Evolutionary conservation across 2,113 vertebrate species (phyloP), one percentile per base, ranked within the genome.

Genomic region (Podocnemis expansa): DNA sequence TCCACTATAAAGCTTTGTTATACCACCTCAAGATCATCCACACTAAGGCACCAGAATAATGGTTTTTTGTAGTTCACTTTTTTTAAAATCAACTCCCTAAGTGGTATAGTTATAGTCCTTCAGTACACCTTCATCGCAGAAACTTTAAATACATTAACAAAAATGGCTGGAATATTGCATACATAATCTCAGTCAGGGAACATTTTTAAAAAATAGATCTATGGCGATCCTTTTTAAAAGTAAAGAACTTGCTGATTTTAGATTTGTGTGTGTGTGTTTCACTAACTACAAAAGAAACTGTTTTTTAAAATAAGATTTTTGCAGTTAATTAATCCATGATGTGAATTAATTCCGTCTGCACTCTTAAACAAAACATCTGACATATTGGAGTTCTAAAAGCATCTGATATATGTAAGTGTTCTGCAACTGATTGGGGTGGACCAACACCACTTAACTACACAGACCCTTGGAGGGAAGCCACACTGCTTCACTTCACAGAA

Each of bases 251-350:
- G 21, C 31, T 84, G 4, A 43, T 92, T 94, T 92, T 78, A 89
- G 79, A 89, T 56, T 43, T 47, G n/a, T 27, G 45, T 87, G 58
- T n/a, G 78, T 49, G 25, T 82, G 89, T 25, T 49, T 13, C 85
- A 13, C 11, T 51, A 31, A n/a, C 85, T 96, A 94, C 75, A 89
- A 97, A 93, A 80, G 29, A 9, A 91, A 86, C n/a, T 60, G 58
- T 83, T 67, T 82, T 94, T 91, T 85, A 84, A 63, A 96, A 93
- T 93, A 27, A 51, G 82, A 90, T 89, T 94, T 52, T 96, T 94
- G 91, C 73, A 93, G 56, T 34, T 93, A 60, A 94, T 90, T 94
- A 83, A 60, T 94, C 78, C 82, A 85, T 93, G 93, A 95, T 90
- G 80, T 91, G 85, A 89, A 54, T 86, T 84, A 93, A 87, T 91